Conservation (phyloP, 2,888 invertebrate genomes). For the Marasmarcha lunaedactyla region DNA sequence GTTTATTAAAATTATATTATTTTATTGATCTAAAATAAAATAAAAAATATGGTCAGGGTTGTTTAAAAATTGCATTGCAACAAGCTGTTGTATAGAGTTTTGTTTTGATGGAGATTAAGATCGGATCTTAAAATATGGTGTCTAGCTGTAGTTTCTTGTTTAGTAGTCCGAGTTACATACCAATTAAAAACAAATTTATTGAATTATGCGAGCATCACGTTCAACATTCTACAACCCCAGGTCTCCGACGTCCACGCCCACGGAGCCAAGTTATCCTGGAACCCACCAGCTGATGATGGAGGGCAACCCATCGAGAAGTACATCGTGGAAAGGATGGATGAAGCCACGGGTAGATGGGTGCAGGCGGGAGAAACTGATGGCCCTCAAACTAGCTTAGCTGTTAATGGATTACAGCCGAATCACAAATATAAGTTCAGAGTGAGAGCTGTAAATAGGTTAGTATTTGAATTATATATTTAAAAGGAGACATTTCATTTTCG, state of each 20-base stretch:
- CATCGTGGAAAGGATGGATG: slow-evolving; percentile 95
- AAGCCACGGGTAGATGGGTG: slow-evolving; percentile 93
- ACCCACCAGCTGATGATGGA: slow-evolving; percentile 94
- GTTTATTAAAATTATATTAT: background rate
- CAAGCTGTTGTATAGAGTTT: too few relatives aligned
- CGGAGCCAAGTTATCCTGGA: slow-evolving; percentile 91
- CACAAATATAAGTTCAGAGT: slow-evolving; percentile 99
- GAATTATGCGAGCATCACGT: too few relatives aligned
- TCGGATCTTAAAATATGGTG: too few relatives aligned
- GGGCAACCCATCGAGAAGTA: slow-evolving; percentile 95
- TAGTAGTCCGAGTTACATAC: too few relatives aligned
- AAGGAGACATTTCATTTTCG: too few relatives aligned
- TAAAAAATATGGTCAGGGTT: too few relatives aligned
- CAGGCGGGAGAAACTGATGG: slow-evolving; percentile 93
- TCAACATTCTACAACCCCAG: too few relatives aligned
- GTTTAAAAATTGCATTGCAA: too few relatives aligned
- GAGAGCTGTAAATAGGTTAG: slow-evolving; percentile 88
- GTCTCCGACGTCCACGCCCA: slow-evolving; percentile 88
- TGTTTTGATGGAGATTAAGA: too few relatives aligned
- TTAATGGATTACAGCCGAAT: slow-evolving; percentile 90
- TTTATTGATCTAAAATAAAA: too few relatives aligned
- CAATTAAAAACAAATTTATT: too few relatives aligned
- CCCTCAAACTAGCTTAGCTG: slow-evolving; percentile 78
- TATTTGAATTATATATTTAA: slow-evolving; percentile 2
- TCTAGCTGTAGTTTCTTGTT: too few relatives aligned